Base-by-base conservation (phyloP, 2,797 vertebrate species). In the Kryptopterus vitreolus region DNA sequence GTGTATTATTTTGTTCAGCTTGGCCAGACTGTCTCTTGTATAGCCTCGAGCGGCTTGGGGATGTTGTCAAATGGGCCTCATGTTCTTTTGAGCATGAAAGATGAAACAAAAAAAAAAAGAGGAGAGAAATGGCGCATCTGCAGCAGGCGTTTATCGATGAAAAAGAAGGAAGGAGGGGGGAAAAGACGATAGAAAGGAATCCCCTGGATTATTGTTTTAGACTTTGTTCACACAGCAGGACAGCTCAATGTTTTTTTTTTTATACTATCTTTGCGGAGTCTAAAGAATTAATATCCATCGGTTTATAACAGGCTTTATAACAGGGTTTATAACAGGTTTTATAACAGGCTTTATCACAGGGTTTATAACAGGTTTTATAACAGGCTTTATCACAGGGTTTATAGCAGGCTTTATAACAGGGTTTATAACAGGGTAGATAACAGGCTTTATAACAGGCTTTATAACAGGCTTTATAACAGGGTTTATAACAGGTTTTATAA, bases 41-140 rank as follows among this genome's bases (percentile, higher is more conserved):
- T 87, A 71, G 89, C 89, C 89, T 66, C 77, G 79, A 86, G 89
- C 85, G 9, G 77, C 77, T 77, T 46, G 26, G 83, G 86, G 81
- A 78, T 88, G 87, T 88, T 88, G 88, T 87, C 85, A 87, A 86
- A 87, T 83, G 82, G 87, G 87, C 83, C 83, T 85, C 85, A 85
- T 89, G 86, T 88, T 88, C 87, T 87, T 83, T 85, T 81, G 74
- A 87, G 83, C 79, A 85, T 87, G 83, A 88, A 87, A 85, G 81
- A 88, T 86, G 77, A 80, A 82, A 80, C 79, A 76, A 82, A 80
- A 82, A 79, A 82, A 80, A 82, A 81, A 73, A n/a, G n/a, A n/a
- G n/a, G n/a, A n/a, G n/a, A n/a, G n/a, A 86, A 83, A 80, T 58
- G 68, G 38, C 83, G 85, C 89, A 89, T 88, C 86, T 89, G 88